phyloP scores from a whole-genome alignment of 2,888 invertebrate species.

The Drosophila quinaria region DNA sequence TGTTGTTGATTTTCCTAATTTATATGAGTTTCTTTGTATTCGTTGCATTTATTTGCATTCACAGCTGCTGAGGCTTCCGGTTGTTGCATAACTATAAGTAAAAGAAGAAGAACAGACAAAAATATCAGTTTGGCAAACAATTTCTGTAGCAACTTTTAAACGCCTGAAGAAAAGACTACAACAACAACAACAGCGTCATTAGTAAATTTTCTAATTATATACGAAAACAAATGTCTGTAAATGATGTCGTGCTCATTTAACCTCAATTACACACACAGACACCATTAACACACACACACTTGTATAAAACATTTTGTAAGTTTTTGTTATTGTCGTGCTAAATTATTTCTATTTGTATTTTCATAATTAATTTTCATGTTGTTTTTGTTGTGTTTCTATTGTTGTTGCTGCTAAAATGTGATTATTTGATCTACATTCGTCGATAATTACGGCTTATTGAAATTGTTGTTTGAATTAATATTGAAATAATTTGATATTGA shows the following conservation, averaged over 20 bases:
- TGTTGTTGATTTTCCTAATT: slow-evolving; percentile 62
- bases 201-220: slow-evolving; percentile 36
- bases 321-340: slow-evolving; percentile 59
- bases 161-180: neutral
- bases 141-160: slow-evolving; percentile 32
- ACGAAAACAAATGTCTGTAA: slow-evolving; percentile 33
- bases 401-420: slow-evolving; percentile 59
- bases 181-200: slow-evolving; percentile 20
- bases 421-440: slow-evolving; percentile 76
- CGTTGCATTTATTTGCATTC: slow-evolving; percentile 63
- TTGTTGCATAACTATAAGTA: slow-evolving; percentile 49
- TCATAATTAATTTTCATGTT: slow-evolving; percentile 71
- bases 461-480: slow-evolving; percentile 77
- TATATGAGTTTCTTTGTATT: slow-evolving; percentile 55
- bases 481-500: slow-evolving; percentile 74
- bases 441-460: slow-evolving; percentile 78
- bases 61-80: slow-evolving; percentile 27
- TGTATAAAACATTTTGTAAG: neutral
- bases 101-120: slow-evolving; percentile 11
- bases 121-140: slow-evolving; percentile 11
- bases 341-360: slow-evolving; percentile 70
- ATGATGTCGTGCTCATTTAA: slow-evolving; percentile 50
- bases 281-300: no score
- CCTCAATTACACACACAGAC: slow-evolving; percentile 39
- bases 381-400: slow-evolving; percentile 5